Evolutionary conservation across 2,113 vertebrate genomes (phyloP).

Genomic region (Crocuta crocuta): DNA sequence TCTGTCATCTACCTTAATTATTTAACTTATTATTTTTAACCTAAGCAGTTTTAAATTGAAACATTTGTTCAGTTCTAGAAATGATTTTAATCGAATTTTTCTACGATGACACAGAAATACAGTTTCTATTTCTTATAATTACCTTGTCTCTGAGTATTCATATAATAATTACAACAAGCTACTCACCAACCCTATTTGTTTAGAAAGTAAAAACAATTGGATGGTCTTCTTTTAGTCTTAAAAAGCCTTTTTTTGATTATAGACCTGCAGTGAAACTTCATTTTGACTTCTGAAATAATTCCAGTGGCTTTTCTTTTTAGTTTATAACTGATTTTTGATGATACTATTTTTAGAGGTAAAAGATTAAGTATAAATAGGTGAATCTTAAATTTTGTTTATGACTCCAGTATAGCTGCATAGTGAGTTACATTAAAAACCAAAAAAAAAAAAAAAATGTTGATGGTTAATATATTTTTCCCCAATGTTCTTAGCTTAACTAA

Average conservation of each 20-base stretch:
- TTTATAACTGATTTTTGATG: neutral
- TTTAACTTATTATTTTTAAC: neutral
- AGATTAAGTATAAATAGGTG: neutral
- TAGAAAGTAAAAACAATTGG: neutral
- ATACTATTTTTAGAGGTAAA: neutral
- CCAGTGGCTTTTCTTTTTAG: neutral
- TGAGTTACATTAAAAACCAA: neutral
- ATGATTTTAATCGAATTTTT: neutral
- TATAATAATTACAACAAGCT: neutral
- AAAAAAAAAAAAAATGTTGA: neutral
- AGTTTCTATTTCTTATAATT: slow-evolving; percentile 22
- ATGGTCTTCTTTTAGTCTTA: neutral
- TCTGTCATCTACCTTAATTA: neutral
- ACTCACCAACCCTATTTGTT: neutral
- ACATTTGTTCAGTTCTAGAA: neutral
- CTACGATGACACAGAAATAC: neutral
- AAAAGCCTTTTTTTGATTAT: neutral
- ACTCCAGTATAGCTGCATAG: neutral
- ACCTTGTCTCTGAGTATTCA: neutral
- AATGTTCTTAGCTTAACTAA: neutral
- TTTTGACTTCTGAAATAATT: slow-evolving; percentile 38
- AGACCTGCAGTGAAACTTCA: neutral
- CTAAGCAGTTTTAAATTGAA: neutral
- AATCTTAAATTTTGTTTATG: neutral
- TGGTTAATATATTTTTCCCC: neutral